Percentiles rank a stretch among this genome's conserved stretches.
phyloP scores from a whole-genome alignment of 2,113 vertebrate genomes.

The Brienomyrus longianalis region DNA sequence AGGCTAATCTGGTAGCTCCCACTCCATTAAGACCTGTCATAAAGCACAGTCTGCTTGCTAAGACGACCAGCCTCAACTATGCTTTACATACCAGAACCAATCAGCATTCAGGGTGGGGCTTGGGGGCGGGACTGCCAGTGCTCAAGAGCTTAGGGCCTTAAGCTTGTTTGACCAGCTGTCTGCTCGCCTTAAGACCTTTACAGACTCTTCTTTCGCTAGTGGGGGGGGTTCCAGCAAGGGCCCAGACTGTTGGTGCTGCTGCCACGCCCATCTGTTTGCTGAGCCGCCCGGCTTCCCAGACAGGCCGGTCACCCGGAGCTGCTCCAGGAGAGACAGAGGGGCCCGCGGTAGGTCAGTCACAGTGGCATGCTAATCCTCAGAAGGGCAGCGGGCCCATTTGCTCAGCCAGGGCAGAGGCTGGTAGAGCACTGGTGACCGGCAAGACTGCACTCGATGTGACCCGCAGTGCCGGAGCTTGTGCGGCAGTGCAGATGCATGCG shows the following conservation, averaged over 20 bases:
- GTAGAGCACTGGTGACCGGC: neutral
- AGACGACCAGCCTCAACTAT: neutral
- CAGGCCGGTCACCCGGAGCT: neutral
- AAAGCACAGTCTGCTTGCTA: neutral
- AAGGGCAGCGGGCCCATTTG: neutral
- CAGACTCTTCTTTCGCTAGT: neutral
- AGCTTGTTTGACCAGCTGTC: constrained; percentile 10
- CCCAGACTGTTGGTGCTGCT: neutral
- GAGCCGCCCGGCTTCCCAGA: neutral
- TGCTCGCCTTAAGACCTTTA: neutral
- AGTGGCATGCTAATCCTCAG: neutral
- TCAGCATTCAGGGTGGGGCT: neutral
- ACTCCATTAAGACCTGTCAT: neutral
- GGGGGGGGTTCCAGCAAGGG: neutral
- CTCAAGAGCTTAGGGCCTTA: neutral
- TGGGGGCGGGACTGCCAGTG: neutral
- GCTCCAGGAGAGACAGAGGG: neutral
- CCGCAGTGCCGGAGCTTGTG: neutral
- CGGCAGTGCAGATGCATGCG: neutral
- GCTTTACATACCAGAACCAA: neutral
- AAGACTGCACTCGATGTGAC: neutral
- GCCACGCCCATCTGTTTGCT: neutral
- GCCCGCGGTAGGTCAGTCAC: neutral
- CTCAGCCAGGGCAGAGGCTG: neutral
- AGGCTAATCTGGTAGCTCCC: neutral